Conservation (phyloP, 2,797 vertebrate genomes). For the Pipistrellus kuhlii region DNA sequence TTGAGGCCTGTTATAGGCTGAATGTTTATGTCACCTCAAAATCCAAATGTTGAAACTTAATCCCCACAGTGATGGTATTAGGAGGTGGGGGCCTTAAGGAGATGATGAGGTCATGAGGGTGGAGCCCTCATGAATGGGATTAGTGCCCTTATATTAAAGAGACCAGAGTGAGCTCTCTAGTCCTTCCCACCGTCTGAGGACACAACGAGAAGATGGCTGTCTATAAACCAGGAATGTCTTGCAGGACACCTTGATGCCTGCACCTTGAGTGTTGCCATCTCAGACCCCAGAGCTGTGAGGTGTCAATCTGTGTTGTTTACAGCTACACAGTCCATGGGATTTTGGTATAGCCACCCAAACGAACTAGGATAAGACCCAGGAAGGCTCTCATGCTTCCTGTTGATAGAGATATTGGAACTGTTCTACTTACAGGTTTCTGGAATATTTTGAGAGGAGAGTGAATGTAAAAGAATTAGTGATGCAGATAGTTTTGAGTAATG, state of each 20-base stretch:
- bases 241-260: neutral
- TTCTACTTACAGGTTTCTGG: slow-evolving; percentile 13
- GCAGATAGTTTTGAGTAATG: neutral
- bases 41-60: neutral
- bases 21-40: neutral
- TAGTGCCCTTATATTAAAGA: neutral
- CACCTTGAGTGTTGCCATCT: neutral
- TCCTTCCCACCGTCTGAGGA: neutral
- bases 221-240: neutral
- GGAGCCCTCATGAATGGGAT: neutral
- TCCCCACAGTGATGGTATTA: neutral
- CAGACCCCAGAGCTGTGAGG: neutral
- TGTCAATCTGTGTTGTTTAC: neutral
- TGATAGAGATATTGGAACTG: neutral
- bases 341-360: neutral
- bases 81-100: neutral
- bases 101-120: neutral
- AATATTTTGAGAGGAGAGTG: neutral
- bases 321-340: neutral
- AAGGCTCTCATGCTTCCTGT: neutral
- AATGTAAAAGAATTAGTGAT: neutral
- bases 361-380: neutral
- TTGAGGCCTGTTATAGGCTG: neutral
- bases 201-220: neutral
- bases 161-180: neutral